phyloP scores from a whole-genome alignment of 2,888 invertebrate genomes.

The Parnassius smintheus region DNA sequence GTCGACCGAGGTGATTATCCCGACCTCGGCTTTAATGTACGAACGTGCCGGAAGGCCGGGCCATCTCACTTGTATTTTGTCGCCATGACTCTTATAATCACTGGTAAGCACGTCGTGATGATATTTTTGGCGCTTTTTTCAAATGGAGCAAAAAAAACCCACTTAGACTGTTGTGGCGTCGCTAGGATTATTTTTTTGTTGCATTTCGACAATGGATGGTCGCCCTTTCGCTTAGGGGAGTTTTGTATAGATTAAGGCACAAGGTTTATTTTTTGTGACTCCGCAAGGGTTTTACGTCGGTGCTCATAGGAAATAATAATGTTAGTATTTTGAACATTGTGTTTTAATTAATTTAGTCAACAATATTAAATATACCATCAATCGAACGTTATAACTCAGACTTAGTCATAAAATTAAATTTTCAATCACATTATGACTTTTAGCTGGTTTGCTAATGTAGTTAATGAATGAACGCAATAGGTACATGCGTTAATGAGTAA shows the following conservation, averaged over 20 bases:
- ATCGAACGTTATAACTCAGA: conserved; percentile 6
- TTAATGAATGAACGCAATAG: conserved; percentile 2
- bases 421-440: conserved; percentile 6
- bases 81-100: conserved; percentile 45
- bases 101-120: conserved; percentile 59
- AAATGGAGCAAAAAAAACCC: conserved; percentile 44
- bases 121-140: conserved; percentile 57
- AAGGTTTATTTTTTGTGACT: conserved; percentile 35
- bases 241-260: conserved; percentile 50
- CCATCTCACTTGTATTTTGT: conserved; percentile 42
- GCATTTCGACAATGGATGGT: conserved; percentile 62
- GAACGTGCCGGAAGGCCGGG: conserved; percentile 56
- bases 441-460: background rate
- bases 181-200: conserved; percentile 48
- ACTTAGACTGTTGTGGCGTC: conserved; percentile 36
- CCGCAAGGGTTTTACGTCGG: conserved; percentile 29
- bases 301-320: conserved; percentile 11
- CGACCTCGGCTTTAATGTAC: conserved; percentile 60
- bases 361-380: background rate
- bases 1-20: conserved; percentile 80
- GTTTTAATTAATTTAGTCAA: background rate
- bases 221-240: conserved; percentile 57
- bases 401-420: conserved; percentile 18
- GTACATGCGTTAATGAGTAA: conserved; percentile 4
- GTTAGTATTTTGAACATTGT: background rate